phyloP scores from a whole-genome alignment of 2,888 invertebrate genomes.

The Oeneis ivallda region DNA sequence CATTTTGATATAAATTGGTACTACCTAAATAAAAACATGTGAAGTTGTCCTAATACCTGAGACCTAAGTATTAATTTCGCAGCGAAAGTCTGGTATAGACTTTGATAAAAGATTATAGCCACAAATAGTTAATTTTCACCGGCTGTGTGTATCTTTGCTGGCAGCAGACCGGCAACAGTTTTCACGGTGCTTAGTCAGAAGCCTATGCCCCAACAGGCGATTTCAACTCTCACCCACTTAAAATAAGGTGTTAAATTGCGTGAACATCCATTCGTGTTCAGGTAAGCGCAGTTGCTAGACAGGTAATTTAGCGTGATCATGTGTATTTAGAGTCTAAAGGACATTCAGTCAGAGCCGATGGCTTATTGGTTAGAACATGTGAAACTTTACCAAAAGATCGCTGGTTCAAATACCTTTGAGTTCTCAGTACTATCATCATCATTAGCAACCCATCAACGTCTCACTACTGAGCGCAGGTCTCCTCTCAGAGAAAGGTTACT shows the following conservation, averaged over 20 bases:
- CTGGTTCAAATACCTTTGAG: not conserved
- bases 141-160: not conserved
- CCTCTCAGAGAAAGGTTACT: too few species aligned
- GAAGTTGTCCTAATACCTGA: too few species aligned
- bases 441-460: too few species aligned
- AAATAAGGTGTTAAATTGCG: constrained; percentile 16
- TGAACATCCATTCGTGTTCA: not conserved
- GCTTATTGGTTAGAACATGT: constrained; percentile 1
- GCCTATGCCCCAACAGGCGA: constrained; percentile 10
- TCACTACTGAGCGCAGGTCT: too few species aligned
- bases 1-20: too few species aligned
- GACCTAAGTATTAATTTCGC: too few species aligned
- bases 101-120: not conserved
- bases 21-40: too few species aligned
- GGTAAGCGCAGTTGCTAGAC: constrained; percentile 22
- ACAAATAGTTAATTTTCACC: not conserved
- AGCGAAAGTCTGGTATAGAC: too few species aligned
- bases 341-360: not conserved
- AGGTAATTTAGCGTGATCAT: constrained; percentile 29
- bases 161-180: constrained; percentile 22
- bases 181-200: constrained; percentile 32
- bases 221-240: constrained; percentile 8
- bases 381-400: not conserved
- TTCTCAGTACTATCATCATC: too few species aligned
- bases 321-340: constrained; percentile 22